A percentile compares a stretch with the other conserved stretches of the same genome.
Conservation (phyloP, 2,888 invertebrate genomes). For the Luperina nickerlii region DNA sequence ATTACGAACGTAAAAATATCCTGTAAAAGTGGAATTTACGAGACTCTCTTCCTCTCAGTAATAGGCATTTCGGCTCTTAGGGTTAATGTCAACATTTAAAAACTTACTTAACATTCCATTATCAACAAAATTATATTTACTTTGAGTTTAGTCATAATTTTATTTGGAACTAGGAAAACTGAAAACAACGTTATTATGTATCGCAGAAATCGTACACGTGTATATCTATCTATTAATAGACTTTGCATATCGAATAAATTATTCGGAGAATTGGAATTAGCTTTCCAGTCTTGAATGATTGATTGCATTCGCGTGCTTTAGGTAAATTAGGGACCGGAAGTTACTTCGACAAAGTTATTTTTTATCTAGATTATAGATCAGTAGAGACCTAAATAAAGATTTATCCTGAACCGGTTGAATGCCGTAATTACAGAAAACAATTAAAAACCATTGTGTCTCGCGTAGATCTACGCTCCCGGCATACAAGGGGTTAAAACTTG, state of each 20-base stretch:
- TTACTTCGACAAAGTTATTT: neutral
- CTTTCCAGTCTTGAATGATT: slow-evolving; percentile 7
- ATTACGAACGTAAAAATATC: too few species aligned
- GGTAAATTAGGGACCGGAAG: neutral
- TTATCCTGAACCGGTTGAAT: too few species aligned
- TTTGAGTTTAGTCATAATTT: too few species aligned
- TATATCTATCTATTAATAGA: neutral
- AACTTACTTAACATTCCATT: neutral
- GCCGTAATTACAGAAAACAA: too few species aligned
- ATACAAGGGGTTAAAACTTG: too few species aligned
- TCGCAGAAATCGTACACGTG: neutral
- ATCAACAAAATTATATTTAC: neutral
- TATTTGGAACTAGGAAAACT: neutral
- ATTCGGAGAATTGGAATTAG: slow-evolving; percentile 3
- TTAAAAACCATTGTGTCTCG: too few species aligned
- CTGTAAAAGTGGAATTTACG: too few species aligned
- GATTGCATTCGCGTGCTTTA: neutral
- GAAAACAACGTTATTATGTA: neutral
- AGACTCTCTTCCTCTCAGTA: too few species aligned
- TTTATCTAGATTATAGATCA: neutral
- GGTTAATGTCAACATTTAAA: too few species aligned
- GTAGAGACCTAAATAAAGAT: neutral
- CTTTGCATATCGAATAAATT: neutral
- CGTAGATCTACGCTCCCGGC: too few species aligned
- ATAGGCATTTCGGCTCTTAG: too few species aligned